Evolutionary conservation across 2,888 invertebrate species (phyloP).

Genomic region (Dendrolimus houi): DNA sequence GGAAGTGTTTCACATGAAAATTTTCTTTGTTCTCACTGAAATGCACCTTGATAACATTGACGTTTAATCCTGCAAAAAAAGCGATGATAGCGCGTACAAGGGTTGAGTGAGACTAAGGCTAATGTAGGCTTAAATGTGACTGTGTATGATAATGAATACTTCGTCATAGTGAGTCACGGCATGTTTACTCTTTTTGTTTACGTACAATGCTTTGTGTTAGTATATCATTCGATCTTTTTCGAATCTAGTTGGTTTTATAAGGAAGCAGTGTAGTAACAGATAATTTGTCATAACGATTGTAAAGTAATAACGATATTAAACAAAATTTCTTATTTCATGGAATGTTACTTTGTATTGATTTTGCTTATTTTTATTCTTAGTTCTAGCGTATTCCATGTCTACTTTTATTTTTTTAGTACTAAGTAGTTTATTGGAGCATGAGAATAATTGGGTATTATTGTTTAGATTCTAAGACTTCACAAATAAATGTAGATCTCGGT

Average conservation of each 20-base stretch:
- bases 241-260: conserved; percentile 40
- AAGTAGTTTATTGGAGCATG: too few species aligned
- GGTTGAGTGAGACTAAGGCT: conserved; percentile 59
- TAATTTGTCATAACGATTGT: too few species aligned
- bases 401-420: too few species aligned
- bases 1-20: conserved; percentile 43
- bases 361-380: too few species aligned
- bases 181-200: conserved; percentile 71
- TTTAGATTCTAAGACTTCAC: too few species aligned
- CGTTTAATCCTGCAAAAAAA: neutral
- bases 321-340: too few species aligned
- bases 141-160: conserved; percentile 71
- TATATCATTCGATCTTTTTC: conserved; percentile 35
- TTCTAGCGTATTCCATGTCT: too few species aligned
- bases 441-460: too few species aligned
- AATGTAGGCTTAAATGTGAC: conserved; percentile 33
- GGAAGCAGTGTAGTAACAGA: conserved; percentile 19
- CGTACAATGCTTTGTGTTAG: conserved; percentile 36
- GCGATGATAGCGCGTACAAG: conserved; percentile 3
- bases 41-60: neutral
- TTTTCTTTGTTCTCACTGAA: conserved; percentile 60
- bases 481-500: too few species aligned
- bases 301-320: too few species aligned
- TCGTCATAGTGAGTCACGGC: conserved; percentile 71
- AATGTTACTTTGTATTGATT: too few species aligned